These are phyloP conservation scores for Melieria omissa DNA, from an alignment of 2,888 invertebrate species.

Conservation along the genomic window DNA sequence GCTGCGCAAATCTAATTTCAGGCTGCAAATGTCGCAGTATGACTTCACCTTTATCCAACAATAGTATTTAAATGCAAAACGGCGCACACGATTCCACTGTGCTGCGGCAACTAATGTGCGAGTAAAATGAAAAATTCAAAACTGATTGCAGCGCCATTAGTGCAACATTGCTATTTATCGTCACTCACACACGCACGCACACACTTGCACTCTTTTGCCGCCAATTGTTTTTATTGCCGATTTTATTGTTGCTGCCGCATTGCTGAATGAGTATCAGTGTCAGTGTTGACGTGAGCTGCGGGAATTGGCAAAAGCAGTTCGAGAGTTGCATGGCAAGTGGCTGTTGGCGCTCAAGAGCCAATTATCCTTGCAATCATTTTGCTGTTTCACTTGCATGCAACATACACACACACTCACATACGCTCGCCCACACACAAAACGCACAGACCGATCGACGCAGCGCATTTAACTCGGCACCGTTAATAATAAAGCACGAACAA, in stretches of 20 bases:
- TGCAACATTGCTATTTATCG: conserved; percentile 29
- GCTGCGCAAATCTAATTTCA: no score
- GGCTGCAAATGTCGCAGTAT: no score
- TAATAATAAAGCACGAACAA: not conserved
- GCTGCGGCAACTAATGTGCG: no score
- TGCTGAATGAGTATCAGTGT: no score
- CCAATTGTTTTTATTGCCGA: no score
- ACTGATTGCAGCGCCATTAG: conserved; percentile 29
- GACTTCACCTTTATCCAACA: no score
- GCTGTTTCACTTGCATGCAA: not conserved
- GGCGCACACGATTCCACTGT: no score
- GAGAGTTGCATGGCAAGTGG: not conserved
- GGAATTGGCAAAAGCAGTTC: not conserved
- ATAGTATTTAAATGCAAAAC: no score
- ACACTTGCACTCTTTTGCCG: not conserved
- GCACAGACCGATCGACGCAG: not conserved
- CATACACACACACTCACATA: not conserved
- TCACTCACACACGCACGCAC: conserved; percentile 19
- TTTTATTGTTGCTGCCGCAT: no score
- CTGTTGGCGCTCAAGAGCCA: not conserved
- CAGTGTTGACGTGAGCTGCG: no score
- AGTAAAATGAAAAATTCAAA: conserved; percentile 19
- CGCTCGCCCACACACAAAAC: not conserved
- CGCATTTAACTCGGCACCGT: conserved; percentile 20
- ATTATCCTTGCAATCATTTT: no score